Base-by-base conservation (phyloP, 2,113 vertebrate genomes). In the Zapus hudsonius region DNA sequence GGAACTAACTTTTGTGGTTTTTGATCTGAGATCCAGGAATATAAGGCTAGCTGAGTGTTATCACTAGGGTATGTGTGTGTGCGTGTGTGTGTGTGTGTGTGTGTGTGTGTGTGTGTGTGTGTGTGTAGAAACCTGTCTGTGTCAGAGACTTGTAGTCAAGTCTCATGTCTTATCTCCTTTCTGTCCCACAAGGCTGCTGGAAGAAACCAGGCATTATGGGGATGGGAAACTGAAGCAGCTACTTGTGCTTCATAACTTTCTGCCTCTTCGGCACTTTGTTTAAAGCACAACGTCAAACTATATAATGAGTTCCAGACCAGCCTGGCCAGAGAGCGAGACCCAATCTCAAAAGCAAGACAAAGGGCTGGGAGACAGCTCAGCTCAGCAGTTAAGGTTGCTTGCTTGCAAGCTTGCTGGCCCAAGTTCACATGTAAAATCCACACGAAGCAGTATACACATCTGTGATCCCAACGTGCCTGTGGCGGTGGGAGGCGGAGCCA, bases 1-100 rank as follows among this genome's bases (percentile, higher is more conserved):
- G 36, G 42, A 64, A 55, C 17, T 83, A 74, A 12, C 61, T 92
- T 64, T n/a, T 94, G 82, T 83, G 81, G 64, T 61, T 89, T 31
- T 23, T 66, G 52, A 27, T 17, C 70, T 89, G 33, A 79, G 75
- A 23, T 83, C 64, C 40, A 89, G 57, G 52, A 75, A 55, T 20
- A 16, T 74, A 59, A 64, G 88, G 33, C 44, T 69, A 82, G 69
- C 79, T 82, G 33, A 84, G 57, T 12, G 19, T 52, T 84, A 57
- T 61, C 89, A 73, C 52, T 19, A 76, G 19, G 40, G 27, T 47
- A 38, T 16, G 25, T 64, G 31, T 20, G 7, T 5, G n/a, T 47
- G 13, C 15, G 11, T 52, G 33, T 4, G 31, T 38, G n/a, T n/a
- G 31, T 27, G 33, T 47, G 13, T 55, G 19, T 31, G 42, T 6